Conservation (phyloP, 2,888 invertebrate genomes). For the Ophion slaviceki region DNA sequence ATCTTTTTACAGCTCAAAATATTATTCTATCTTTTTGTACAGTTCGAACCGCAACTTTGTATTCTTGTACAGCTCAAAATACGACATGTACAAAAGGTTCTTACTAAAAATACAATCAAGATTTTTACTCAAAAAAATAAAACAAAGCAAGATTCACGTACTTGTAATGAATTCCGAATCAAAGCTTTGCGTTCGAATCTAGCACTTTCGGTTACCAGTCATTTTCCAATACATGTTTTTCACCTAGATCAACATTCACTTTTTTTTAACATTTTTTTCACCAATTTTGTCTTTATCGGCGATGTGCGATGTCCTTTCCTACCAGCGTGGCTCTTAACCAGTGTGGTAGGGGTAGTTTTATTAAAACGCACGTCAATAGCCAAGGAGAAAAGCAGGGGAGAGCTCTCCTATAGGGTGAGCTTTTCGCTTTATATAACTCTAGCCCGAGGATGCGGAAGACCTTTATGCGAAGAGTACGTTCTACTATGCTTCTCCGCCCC, state of each 20-base stretch:
- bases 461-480: slow-evolving; percentile 65
- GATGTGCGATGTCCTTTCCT: slow-evolving; percentile 71
- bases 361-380: slow-evolving; percentile 82
- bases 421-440: slow-evolving; percentile 75
- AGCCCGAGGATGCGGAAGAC: slow-evolving; percentile 71
- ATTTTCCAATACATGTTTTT: slow-evolving; percentile 11
- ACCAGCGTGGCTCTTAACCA: slow-evolving; percentile 73
- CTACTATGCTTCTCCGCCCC: neutral
- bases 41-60: no score
- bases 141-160: neutral
- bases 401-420: slow-evolving; percentile 74
- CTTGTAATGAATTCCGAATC: neutral
- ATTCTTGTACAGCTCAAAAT: no score
- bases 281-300: slow-evolving; percentile 78
- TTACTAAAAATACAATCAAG: no score
- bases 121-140: no score
- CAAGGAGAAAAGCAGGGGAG: slow-evolving; percentile 74
- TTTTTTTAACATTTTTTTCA: slow-evolving; percentile 77
- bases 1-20: no score
- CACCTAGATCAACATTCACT: slow-evolving; percentile 73
- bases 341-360: slow-evolving; percentile 81
- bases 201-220: neutral
- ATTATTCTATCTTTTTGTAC: no score
- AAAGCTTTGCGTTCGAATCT: neutral
- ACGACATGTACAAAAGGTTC: no score